Evolutionary conservation across 1,140 invertebrate genomes (phyloP).

Genomic region (Piezodorus guildinii): DNA sequence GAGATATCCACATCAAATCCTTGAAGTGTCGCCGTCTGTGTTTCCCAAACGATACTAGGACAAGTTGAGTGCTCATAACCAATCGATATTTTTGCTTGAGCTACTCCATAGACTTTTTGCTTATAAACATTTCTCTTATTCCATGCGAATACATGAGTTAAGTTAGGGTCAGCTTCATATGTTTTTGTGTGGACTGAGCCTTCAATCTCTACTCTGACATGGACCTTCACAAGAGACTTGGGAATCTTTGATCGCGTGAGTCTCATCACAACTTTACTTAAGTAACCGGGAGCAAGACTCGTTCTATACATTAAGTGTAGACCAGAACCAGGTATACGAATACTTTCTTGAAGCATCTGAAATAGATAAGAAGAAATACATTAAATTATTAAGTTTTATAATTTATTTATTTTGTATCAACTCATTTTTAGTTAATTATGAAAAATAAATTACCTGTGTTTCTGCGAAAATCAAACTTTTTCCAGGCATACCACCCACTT

Average conservation of each 20-base stretch:
- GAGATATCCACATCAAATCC: constrained; percentile 97
- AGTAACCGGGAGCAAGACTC: constrained; percentile 80
- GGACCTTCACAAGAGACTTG: constrained; percentile 67
- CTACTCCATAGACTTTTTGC: constrained; percentile 86
- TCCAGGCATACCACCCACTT: constrained; percentile 68
- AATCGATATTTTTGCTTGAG: constrained; percentile 74
- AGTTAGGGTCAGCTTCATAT: constrained; percentile 89
- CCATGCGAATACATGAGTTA: constrained; percentile 93
- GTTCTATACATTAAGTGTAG: constrained; percentile 88
- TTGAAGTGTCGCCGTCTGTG: constrained; percentile 80
- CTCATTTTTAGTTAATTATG: too few species aligned
- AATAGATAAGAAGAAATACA: constrained; percentile 26
- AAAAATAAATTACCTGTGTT: constrained; percentile 62
- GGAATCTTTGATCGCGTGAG: constrained; percentile 73
- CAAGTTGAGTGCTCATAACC: constrained; percentile 91
- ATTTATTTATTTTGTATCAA: too few species aligned
- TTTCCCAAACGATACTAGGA: constrained; percentile 79
- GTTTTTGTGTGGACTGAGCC: constrained; percentile 81
- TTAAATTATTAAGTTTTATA: too few species aligned
- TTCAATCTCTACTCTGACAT: constrained; percentile 81
- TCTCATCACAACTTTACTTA: constrained; percentile 83
- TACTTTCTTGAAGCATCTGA: constrained; percentile 90
- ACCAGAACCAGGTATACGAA: constrained; percentile 81
- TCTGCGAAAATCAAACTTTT: constrained; percentile 74
- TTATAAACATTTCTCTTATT: constrained; percentile 94